Conservation (phyloP, 2,888 invertebrate species). For the Helobdella robusta region DNA sequence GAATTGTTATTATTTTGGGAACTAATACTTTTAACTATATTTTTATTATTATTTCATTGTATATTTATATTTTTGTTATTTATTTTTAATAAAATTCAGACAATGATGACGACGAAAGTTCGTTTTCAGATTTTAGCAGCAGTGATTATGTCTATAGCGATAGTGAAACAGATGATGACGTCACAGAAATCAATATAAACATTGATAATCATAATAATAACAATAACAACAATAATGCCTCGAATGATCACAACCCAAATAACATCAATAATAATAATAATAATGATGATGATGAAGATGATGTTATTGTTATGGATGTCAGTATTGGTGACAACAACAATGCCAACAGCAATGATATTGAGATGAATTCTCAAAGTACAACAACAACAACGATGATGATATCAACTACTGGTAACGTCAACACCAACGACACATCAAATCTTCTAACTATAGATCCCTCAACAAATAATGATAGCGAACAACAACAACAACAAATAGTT, state of each 20-base stretch:
- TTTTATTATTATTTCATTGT: too few species aligned
- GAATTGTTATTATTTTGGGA: too few species aligned
- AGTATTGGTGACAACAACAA: neutral
- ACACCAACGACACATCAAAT: neutral
- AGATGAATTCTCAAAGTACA: conserved; percentile 56
- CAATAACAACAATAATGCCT: conserved; percentile 10
- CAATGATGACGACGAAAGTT: too few species aligned
- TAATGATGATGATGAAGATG: neutral
- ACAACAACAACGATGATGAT: neutral
- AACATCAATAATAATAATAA: conserved; percentile 10
- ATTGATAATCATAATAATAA: too few species aligned
- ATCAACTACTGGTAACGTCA: neutral
- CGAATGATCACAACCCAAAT: conserved; percentile 6
- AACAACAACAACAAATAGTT: neutral
- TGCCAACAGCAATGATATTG: neutral
- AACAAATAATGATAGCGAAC: neutral
- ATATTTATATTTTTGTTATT: too few species aligned
- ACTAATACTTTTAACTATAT: too few species aligned
- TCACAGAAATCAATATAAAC: too few species aligned
- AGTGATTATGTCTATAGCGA: too few species aligned
- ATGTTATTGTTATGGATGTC: neutral
- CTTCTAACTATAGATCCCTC: neutral
- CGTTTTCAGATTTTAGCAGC: too few species aligned
- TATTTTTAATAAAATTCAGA: too few species aligned
- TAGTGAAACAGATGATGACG: too few species aligned